Base-by-base conservation (phyloP, 2,888 invertebrate species). In the Aphodius granarius region DNA sequence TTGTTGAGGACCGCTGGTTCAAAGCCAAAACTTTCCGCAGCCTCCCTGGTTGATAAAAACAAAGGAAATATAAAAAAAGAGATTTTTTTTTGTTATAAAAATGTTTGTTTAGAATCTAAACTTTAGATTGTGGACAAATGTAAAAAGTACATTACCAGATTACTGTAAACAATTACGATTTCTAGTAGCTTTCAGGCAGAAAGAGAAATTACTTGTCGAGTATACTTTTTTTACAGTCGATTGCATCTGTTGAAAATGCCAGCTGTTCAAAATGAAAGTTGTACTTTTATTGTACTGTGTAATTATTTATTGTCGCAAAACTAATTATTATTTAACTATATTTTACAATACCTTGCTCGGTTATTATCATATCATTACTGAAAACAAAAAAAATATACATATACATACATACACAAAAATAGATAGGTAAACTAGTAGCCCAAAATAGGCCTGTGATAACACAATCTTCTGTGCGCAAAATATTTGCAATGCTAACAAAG, bases 21-120 rank as follows among this genome's bases (percentile, higher is more conserved):
- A 77, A 86, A 86, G 20, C 86, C 87, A 63, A 86, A 80, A 1
- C 82, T 80, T 74, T 86, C 78, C 20, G 81, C 78, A 3, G 79
- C 74, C 70, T 80, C 80, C 79, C 81, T 82, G 68, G 2, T 23
- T 23, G 23, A 5, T 23, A 23, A 23, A 23, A 23, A 23, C 6
- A 6, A 23, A 23, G 4, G 6, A 23, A 23, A 23, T 23, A 23
- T 23, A 23, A 23, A 23, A 23, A n/a, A n/a, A n/a, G n/a, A n/a
- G n/a, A n/a, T n/a, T n/a, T n/a, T n/a, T n/a, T n/a, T n/a, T n/a
- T n/a, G n/a, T n/a, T n/a, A n/a, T n/a, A n/a, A n/a, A n/a, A n/a
- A n/a, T n/a, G n/a, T n/a, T n/a, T n/a, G n/a, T n/a, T n/a, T n/a
- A n/a, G n/a, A n/a, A n/a, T n/a, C n/a, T n/a, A n/a, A n/a, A n/a